A percentile compares a stretch with the other conserved stretches of the same genome.
These are phyloP conservation scores for Fistularia tabacaria DNA, from an alignment of 2,797 vertebrate species.

Conservation along the genomic window DNA sequence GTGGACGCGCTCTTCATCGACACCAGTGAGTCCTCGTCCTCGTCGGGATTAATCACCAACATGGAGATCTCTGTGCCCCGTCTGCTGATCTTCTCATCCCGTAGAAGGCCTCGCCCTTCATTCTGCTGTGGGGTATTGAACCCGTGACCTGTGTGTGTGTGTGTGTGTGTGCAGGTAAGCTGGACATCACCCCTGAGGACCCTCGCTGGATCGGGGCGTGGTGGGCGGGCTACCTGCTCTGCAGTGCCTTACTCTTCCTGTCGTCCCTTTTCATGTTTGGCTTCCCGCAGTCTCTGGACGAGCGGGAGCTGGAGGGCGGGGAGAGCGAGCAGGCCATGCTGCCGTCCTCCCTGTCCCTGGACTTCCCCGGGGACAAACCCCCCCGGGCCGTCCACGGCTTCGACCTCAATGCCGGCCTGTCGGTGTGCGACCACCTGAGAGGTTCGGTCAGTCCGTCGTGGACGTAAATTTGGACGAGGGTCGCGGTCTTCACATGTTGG, in stretches of 20 bases:
- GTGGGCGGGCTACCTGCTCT: slow-evolving; percentile 98
- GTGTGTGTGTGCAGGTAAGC: slow-evolving; percentile 73
- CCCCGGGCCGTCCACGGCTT: slow-evolving; percentile 80
- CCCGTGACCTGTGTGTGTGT: not conserved
- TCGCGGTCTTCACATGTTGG: no score
- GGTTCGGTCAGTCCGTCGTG: no score
- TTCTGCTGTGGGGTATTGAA: no score
- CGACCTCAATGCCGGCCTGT: slow-evolving; percentile 75
- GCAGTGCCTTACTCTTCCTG: slow-evolving; percentile 97
- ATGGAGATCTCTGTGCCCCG: not conserved
- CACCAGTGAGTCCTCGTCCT: slow-evolving; percentile 84
- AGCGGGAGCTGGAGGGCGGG: slow-evolving; percentile 68
- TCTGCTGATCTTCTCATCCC: not conserved
- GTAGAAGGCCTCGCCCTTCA: no score
- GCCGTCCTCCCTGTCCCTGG: slow-evolving; percentile 73
- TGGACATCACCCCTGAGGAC: slow-evolving; percentile 97
- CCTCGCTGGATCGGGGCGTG: slow-evolving; percentile 98
- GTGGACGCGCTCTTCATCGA: slow-evolving; percentile 98
- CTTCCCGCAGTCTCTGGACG: slow-evolving; percentile 89
- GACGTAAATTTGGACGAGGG: no score
- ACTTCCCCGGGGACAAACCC: slow-evolving; percentile 84
- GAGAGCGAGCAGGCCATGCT: slow-evolving; percentile 96
- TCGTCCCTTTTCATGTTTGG: slow-evolving; percentile 97
- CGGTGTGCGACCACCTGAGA: slow-evolving; percentile 89
- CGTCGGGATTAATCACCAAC: no score